These are phyloP conservation scores for Lymantria dispar DNA, from an alignment of 2,888 invertebrate genomes.

Conservation along the genomic window DNA sequence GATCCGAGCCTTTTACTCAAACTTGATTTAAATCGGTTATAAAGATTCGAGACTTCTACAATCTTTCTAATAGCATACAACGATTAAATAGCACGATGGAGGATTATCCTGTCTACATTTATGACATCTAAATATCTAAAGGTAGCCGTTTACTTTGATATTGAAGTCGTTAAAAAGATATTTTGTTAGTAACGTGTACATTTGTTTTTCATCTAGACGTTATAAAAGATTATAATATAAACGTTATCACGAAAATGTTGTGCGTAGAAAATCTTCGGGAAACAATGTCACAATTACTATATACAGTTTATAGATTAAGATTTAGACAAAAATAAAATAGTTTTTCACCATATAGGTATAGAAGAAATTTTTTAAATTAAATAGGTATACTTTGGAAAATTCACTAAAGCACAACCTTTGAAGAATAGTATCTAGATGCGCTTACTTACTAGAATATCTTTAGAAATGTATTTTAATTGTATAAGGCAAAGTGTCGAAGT, in stretches of 20 bases:
- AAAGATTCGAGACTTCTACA: background rate
- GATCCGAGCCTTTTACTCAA: no score
- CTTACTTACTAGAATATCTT: constrained; percentile 74
- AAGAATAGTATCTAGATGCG: constrained; percentile 80
- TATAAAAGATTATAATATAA: constrained; percentile 49
- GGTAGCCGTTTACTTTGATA: constrained; percentile 13
- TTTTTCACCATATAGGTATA: constrained; percentile 41
- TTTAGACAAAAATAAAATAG: constrained; percentile 44
- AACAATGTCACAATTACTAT: constrained; percentile 49
- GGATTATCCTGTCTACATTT: constrained; percentile 18
- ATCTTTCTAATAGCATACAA: constrained; percentile 2
- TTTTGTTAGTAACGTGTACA: constrained; percentile 42
- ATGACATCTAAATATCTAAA: constrained; percentile 23
- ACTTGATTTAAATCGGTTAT: background rate
- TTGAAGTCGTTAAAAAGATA: constrained; percentile 28
- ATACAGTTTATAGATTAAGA: constrained; percentile 54
- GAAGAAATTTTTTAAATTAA: constrained; percentile 47
- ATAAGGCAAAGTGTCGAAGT: constrained; percentile 80
- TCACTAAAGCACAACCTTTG: constrained; percentile 82
- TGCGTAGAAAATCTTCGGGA: constrained; percentile 72
- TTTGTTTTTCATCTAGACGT: constrained; percentile 40
- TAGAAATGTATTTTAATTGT: constrained; percentile 67
- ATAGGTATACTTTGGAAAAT: constrained; percentile 63
- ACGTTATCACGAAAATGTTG: constrained; percentile 72
- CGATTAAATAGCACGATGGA: constrained; percentile 15